phyloP scores from a whole-genome alignment of 2,113 vertebrate species.

The Lepus europaeus region DNA sequence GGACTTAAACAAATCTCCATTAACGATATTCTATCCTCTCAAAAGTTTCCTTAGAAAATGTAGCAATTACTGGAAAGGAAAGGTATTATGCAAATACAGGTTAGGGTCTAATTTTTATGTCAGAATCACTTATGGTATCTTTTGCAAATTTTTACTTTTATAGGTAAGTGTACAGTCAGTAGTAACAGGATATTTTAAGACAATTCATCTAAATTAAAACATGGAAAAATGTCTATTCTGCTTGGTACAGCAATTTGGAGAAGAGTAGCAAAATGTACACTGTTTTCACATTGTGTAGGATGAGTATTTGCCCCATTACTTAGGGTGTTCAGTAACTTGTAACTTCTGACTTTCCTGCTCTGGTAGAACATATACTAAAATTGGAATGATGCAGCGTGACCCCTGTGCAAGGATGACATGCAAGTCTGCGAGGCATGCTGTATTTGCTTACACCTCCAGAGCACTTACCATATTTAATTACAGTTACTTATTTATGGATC shows the following conservation, averaged over 20 bases:
- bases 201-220: conserved; percentile 66
- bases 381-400: conserved; percentile 63
- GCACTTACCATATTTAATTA: conserved; percentile 80
- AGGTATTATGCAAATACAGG: conserved; percentile 53
- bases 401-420: conserved; percentile 58
- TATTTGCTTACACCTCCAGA: conserved; percentile 73
- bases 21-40: conserved; percentile 8
- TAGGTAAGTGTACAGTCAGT: conserved; percentile 50
- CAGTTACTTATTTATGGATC: conserved; percentile 77
- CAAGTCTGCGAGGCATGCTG: conserved; percentile 66
- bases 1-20: conserved; percentile 45
- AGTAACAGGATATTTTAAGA: conserved; percentile 49
- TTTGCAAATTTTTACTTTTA: conserved; percentile 44
- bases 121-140: conserved; percentile 29
- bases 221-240: conserved; percentile 49
- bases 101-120: conserved; percentile 65
- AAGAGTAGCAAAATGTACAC: conserved; percentile 37
- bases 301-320: conserved; percentile 37
- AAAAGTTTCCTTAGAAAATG: conserved; percentile 63
- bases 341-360: conserved; percentile 63
- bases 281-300: conserved; percentile 44
- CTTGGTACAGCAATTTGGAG: conserved; percentile 53
- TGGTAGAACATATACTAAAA: conserved; percentile 58
- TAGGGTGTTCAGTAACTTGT: conserved; percentile 64
- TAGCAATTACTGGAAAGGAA: conserved; percentile 58